These are phyloP conservation scores for Leptogaster cylindrica DNA, from an alignment of 2,888 invertebrate species.

Conservation along the genomic window DNA sequence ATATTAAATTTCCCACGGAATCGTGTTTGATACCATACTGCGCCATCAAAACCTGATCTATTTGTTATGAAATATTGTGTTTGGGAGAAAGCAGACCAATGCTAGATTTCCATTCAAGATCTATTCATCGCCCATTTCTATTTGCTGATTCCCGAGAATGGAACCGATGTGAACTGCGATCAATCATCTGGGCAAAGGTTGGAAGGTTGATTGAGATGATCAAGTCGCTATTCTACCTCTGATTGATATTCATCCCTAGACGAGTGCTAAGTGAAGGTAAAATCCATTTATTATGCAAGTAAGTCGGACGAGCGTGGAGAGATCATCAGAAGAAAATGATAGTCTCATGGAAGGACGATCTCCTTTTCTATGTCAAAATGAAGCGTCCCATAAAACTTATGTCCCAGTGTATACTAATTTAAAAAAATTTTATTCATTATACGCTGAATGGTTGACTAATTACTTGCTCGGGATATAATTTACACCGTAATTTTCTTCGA, in stretches of 20 bases:
- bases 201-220: conserved; percentile 46
- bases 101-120: conserved; percentile 19
- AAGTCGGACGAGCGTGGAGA: conserved; percentile 42
- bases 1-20: conserved; percentile 6
- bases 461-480: too few species aligned
- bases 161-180: conserved; percentile 26
- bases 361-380: too few species aligned
- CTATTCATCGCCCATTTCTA: conserved; percentile 12
- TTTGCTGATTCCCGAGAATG: neutral
- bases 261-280: conserved; percentile 36
- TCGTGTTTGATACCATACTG: neutral
- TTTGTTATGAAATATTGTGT: neutral
- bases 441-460: too few species aligned
- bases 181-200: conserved; percentile 45
- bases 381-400: too few species aligned
- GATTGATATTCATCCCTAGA: conserved; percentile 34
- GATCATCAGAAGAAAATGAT: too few species aligned
- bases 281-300: conserved; percentile 44
- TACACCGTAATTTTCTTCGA: too few species aligned
- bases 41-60: conserved; percentile 14
- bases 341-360: too few species aligned
- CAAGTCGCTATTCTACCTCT: conserved; percentile 39
- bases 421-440: too few species aligned
- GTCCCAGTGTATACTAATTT: too few species aligned
- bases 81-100: conserved; percentile 24